Percentiles rank a stretch among this genome's conserved stretches.
These are phyloP conservation scores for Mormyrus proboscirostris DNA, from an alignment of 2,797 vertebrate species.

Conservation along the genomic window DNA sequence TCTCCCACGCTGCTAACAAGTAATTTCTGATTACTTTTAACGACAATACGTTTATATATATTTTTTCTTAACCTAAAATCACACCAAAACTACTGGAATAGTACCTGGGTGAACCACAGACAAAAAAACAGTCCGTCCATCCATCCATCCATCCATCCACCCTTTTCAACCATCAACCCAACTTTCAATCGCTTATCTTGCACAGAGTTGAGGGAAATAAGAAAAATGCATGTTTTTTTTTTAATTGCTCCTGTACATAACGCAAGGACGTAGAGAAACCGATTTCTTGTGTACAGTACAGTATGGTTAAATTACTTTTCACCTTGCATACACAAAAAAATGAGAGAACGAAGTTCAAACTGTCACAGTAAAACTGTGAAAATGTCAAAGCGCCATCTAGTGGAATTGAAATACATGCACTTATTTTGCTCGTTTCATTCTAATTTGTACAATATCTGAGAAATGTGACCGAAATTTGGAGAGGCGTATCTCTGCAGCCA, in stretches of 20 bases:
- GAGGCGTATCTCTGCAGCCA: not conserved
- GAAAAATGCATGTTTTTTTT: not conserved
- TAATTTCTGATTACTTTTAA: not conserved
- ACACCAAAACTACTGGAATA: not conserved
- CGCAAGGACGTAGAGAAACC: not conserved
- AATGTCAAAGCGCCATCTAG: constrained; percentile 2
- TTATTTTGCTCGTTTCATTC: not conserved
- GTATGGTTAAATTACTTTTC: not conserved
- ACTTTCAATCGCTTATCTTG: not conserved
- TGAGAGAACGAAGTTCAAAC: not conserved
- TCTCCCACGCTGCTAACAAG: not conserved
- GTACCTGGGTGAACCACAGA: not conserved
- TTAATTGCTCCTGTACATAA: not conserved
- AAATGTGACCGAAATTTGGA: not conserved
- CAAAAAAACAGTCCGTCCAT: not conserved
- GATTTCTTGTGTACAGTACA: not conserved
- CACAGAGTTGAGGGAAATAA: not conserved
- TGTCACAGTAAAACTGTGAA: not conserved
- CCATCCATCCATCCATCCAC: not conserved
- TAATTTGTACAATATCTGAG: not conserved
- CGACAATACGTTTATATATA: not conserved
- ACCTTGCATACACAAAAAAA: not conserved
- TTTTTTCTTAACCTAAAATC: not conserved
- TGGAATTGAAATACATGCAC: not conserved
- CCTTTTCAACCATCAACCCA: not conserved